Conservation (phyloP, 1,140 invertebrate species). For the Stegodyphus mimosarum region DNA sequence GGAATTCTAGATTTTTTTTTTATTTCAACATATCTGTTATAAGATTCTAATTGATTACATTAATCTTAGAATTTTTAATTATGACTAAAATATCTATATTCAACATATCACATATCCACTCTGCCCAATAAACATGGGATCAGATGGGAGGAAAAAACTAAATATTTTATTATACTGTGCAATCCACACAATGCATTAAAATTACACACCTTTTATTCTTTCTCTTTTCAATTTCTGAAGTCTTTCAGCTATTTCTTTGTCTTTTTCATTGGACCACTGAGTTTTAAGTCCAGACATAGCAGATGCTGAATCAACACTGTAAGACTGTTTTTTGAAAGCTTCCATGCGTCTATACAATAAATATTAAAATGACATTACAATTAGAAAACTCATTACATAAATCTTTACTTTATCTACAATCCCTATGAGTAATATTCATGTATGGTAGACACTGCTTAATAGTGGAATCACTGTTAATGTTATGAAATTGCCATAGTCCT, state of each 20-base stretch:
- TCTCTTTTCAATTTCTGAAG: slow-evolving; percentile 49
- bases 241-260: slow-evolving; percentile 46
- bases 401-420: too few species aligned
- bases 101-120: too few species aligned
- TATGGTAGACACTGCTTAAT: not conserved
- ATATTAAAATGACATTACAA: not conserved
- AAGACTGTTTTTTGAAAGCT: slow-evolving; percentile 37
- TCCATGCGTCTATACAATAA: slow-evolving; percentile 45
- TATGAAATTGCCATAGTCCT: too few species aligned
- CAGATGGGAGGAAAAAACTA: not conserved
- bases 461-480: too few species aligned
- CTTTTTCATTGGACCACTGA: slow-evolving; percentile 34
- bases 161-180: not conserved
- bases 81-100: too few species aligned
- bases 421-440: too few species aligned
- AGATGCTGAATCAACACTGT: slow-evolving; percentile 25
- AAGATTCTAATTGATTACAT: too few species aligned
- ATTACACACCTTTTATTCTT: slow-evolving; percentile 38
- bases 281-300: not conserved
- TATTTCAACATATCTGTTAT: too few species aligned
- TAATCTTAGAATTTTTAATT: too few species aligned
- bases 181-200: not conserved
- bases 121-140: too few species aligned
- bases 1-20: too few species aligned
- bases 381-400: not conserved